A percentile compares a stretch with the other conserved stretches of the same genome.
These are phyloP conservation scores for Heteractis magnifica DNA, from an alignment of 92 coral and sea anemone genomes.

Conservation along the genomic window DNA sequence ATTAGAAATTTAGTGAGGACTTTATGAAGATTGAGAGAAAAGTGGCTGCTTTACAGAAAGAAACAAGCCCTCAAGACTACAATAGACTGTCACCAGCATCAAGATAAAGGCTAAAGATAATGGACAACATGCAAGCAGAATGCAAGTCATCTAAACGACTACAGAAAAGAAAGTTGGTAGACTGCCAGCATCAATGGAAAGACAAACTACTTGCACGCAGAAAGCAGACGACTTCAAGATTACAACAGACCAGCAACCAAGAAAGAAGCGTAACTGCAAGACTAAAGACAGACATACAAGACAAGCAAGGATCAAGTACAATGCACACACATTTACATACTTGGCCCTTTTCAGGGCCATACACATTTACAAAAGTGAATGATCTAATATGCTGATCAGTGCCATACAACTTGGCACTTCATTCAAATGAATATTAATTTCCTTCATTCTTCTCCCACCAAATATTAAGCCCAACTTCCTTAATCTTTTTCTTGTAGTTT, in stretches of 20 bases:
- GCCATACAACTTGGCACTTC: not conserved
- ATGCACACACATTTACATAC: constrained; percentile 45
- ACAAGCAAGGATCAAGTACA: constrained; percentile 35
- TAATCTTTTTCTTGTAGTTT: too few relatives aligned
- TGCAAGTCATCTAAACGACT: not conserved
- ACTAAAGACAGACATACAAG: not conserved
- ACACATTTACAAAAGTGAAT: constrained; percentile 88
- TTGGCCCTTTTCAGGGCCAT: constrained; percentile 92
- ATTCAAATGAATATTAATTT: not conserved
- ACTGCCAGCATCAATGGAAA: not conserved
- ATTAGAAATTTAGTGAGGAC: not conserved
- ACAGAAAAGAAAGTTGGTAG: too few relatives aligned
- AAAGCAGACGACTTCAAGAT: not conserved
- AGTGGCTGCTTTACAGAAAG: not conserved
- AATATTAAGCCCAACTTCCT: not conserved
- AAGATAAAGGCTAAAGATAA: too few relatives aligned
- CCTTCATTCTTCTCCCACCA: not conserved
- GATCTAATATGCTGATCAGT: constrained; percentile 41
- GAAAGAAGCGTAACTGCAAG: not conserved
- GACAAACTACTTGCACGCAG: not conserved
- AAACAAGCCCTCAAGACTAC: not conserved
- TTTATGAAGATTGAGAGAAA: not conserved
- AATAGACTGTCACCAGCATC: too few relatives aligned
- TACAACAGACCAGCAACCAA: not conserved
- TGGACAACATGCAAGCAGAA: not conserved